Evolutionary conservation across 2,888 invertebrate genomes (phyloP).

Genomic region (Camptogramma bilineatum): DNA sequence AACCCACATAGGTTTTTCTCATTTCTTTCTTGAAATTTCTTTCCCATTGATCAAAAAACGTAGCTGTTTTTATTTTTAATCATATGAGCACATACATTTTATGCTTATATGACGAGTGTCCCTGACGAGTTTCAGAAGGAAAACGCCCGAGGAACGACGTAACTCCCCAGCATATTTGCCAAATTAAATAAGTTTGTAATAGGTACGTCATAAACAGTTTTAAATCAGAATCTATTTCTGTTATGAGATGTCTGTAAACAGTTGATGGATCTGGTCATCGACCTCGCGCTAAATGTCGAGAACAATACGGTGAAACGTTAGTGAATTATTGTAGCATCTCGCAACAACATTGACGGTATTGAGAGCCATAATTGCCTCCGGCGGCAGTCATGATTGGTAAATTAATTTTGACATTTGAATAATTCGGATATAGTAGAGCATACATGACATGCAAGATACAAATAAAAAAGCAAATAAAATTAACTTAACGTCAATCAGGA

Average conservation of each 20-base stretch:
- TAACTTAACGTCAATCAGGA: slow-evolving; percentile 15
- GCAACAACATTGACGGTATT: slow-evolving; percentile 44
- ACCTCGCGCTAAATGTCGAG: slow-evolving; percentile 76
- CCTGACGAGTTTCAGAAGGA: neutral
- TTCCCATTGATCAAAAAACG: no score
- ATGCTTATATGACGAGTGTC: no score
- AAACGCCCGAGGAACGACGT: neutral
- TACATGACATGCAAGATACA: slow-evolving; percentile 2
- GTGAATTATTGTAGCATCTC: slow-evolving; percentile 53
- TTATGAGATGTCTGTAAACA: slow-evolving; percentile 64
- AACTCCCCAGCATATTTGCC: slow-evolving; percentile 4
- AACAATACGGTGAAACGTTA: slow-evolving; percentile 74
- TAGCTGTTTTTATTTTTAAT: no score
- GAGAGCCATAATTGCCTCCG: slow-evolving; percentile 48
- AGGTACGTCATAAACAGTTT: slow-evolving; percentile 27
- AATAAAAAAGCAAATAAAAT: slow-evolving; percentile 3
- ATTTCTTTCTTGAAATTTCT: no score
- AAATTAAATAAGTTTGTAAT: slow-evolving; percentile 31
- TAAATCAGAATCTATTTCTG: slow-evolving; percentile 54
- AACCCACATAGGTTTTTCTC: no score
- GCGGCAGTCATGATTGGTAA: slow-evolving; percentile 36
- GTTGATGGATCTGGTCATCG: slow-evolving; percentile 71
- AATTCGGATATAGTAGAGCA: slow-evolving; percentile 24
- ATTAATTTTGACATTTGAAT: slow-evolving; percentile 36
- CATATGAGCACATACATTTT: no score